Evolutionary conservation across 1,140 invertebrate species (phyloP).

Genomic region (Pogonomyrmex barbatus): DNA sequence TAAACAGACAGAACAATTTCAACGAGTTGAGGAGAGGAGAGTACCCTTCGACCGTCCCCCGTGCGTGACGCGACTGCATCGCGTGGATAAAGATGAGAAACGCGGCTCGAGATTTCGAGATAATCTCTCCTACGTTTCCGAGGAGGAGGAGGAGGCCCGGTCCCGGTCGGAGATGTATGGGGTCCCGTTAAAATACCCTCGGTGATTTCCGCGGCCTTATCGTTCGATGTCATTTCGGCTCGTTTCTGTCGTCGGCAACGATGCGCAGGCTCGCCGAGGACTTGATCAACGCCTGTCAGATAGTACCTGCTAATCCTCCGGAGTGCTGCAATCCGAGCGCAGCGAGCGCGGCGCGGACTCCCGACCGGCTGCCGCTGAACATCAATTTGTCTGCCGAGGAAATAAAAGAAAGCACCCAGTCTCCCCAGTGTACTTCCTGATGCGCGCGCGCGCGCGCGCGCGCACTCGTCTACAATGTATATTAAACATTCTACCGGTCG

Average conservation of each 20-base stretch:
- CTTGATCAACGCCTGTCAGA: constrained; percentile 64
- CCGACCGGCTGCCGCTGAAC: constrained; percentile 56
- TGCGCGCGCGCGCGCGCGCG: not conserved
- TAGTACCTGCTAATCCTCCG: constrained; percentile 54
- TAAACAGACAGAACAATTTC: constrained; percentile 52
- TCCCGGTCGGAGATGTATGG: not conserved
- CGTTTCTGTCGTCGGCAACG: constrained; percentile 31
- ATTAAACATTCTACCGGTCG: constrained; percentile 62
- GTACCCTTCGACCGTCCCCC: constrained; percentile 22
- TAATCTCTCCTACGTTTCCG: not conserved
- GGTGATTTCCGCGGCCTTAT: not conserved
- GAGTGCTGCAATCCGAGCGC: constrained; percentile 34
- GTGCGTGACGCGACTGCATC: constrained; percentile 33
- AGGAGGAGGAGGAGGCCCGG: not conserved
- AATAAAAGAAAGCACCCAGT: constrained; percentile 46
- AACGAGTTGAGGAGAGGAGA: not conserved
- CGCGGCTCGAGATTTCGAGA: constrained; percentile 9
- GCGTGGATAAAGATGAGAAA: constrained; percentile 20
- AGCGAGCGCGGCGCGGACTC: constrained; percentile 38
- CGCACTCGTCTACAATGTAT: constrained; percentile 48
- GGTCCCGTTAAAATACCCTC: constrained; percentile 52
- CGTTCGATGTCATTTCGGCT: constrained; percentile 29
- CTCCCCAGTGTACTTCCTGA: constrained; percentile 52
- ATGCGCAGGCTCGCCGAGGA: constrained; percentile 16
- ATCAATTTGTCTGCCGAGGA: constrained; percentile 55